phyloP scores from a whole-genome alignment of 2,888 invertebrate genomes.

The Yponomeuta evonymella region DNA sequence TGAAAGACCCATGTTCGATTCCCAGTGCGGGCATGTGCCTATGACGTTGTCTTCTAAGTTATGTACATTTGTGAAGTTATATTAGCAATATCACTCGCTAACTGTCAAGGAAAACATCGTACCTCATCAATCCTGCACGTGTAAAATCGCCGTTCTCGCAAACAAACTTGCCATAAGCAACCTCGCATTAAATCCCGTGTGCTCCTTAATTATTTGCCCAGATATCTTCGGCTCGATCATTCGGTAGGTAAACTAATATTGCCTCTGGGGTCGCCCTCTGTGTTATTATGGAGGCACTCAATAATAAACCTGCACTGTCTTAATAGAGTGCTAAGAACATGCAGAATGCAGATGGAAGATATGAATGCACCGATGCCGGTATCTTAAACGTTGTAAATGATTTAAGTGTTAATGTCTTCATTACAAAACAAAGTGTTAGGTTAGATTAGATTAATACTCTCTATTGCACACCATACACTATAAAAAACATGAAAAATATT shows the following conservation, averaged over 20 bases:
- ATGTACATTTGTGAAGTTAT: too few species aligned
- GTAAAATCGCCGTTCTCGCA: slow-evolving; percentile 10
- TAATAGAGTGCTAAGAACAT: slow-evolving; percentile 65
- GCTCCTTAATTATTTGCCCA: slow-evolving; percentile 12
- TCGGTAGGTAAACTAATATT: slow-evolving; percentile 24
- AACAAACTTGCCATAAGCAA: slow-evolving; percentile 23
- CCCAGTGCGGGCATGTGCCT: too few species aligned
- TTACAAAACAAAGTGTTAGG: too few species aligned
- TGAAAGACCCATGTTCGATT: too few species aligned
- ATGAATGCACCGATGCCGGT: slow-evolving; percentile 4
- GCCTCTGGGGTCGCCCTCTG: slow-evolving; percentile 51
- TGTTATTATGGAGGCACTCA: slow-evolving; percentile 61
- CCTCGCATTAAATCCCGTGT: slow-evolving; percentile 23
- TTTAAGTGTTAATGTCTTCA: too few species aligned
- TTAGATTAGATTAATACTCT: too few species aligned
- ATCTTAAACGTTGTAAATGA: too few species aligned
- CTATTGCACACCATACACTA: too few species aligned
- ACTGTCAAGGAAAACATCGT: too few species aligned
- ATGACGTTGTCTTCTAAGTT: too few species aligned
- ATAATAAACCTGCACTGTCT: slow-evolving; percentile 33
- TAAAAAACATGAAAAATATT: too few species aligned
- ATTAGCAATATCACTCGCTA: too few species aligned
- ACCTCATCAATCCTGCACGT: background rate
- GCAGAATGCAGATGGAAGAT: slow-evolving; percentile 14
- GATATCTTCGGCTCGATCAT: slow-evolving; percentile 7